A percentile compares a stretch with the other conserved stretches of the same genome.
Evolutionary conservation across 2,113 vertebrate species (phyloP).

Genomic region (Datnioides undecimradiatus): DNA sequence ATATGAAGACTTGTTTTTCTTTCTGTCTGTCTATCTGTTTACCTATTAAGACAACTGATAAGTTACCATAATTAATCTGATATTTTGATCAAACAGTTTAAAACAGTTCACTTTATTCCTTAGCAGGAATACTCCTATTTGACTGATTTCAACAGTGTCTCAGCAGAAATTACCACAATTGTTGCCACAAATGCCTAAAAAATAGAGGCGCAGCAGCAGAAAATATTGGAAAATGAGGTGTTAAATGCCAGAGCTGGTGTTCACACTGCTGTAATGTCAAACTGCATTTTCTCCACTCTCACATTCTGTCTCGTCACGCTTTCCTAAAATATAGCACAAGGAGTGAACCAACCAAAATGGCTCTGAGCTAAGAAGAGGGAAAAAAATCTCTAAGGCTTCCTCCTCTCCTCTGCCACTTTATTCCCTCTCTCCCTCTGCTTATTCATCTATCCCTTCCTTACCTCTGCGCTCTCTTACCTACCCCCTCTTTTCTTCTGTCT

Average conservation of each 20-base stretch:
- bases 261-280: slow-evolving; percentile 55
- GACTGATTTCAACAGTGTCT: neutral
- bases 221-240: slow-evolving; percentile 43
- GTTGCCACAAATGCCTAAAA: slow-evolving; percentile 36
- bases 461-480: slow-evolving; percentile 8
- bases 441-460: slow-evolving; percentile 47
- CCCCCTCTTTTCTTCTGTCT: slow-evolving; percentile 2
- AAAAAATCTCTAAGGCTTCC: slow-evolving; percentile 24
- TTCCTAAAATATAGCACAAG: slow-evolving; percentile 68
- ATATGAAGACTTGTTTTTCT: neutral
- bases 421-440: slow-evolving; percentile 51
- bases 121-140: neutral
- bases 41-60: too few relatives aligned
- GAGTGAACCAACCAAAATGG: slow-evolving; percentile 55
- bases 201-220: slow-evolving; percentile 25
- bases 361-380: slow-evolving; percentile 36
- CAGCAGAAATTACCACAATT: neutral
- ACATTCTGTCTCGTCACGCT: slow-evolving; percentile 68
- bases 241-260: slow-evolving; percentile 48
- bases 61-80: too few relatives aligned
- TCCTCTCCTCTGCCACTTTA: slow-evolving; percentile 63
- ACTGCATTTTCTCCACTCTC: slow-evolving; percentile 56
- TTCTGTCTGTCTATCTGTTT: slow-evolving; percentile 11
- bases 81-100: too few relatives aligned
- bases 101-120: neutral